These are phyloP conservation scores for Petrolisthes manimaculis DNA, from an alignment of 2,888 invertebrate genomes.

Conservation along the genomic window DNA sequence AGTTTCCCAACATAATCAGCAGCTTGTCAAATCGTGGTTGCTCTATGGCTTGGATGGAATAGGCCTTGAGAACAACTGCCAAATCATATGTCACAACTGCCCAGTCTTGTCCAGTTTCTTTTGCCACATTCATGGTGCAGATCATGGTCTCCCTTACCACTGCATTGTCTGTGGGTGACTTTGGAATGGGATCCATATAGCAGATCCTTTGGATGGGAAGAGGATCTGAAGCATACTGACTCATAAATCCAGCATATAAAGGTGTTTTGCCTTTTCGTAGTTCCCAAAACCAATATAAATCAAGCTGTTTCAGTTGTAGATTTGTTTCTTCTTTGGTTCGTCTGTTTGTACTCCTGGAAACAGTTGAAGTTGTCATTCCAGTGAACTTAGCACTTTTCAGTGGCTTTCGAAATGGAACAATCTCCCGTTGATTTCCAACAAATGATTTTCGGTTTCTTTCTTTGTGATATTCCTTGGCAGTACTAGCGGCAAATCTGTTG, in stretches of 20 bases:
- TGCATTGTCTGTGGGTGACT: constrained; percentile 23
- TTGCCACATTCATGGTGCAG: constrained; percentile 6
- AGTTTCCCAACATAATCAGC: constrained; percentile 23
- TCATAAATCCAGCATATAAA: constrained; percentile 22
- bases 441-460: neutral
- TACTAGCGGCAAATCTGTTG: neutral
- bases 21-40: constrained; percentile 8
- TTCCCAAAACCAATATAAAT: constrained; percentile 30
- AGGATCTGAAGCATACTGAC: constrained; percentile 1
- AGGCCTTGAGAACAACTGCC: constrained; percentile 19
- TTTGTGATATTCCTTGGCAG: neutral
- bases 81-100: constrained; percentile 14
- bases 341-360: neutral
- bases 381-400: neutral
- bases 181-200: constrained; percentile 34
- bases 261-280: constrained; percentile 29
- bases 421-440: neutral
- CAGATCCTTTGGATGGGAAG: constrained; percentile 28
- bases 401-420: neutral
- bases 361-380: neutral
- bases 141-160: constrained; percentile 23
- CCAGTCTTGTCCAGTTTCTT: constrained; percentile 5
- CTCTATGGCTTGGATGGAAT: constrained; percentile 21
- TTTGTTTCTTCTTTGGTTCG: constrained; percentile 8
- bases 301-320: constrained; percentile 21